A percentile compares a stretch with the other conserved stretches of the same genome.
phyloP scores from a whole-genome alignment of 2,888 invertebrate genomes.

The Coronaproctus castanopsis region DNA sequence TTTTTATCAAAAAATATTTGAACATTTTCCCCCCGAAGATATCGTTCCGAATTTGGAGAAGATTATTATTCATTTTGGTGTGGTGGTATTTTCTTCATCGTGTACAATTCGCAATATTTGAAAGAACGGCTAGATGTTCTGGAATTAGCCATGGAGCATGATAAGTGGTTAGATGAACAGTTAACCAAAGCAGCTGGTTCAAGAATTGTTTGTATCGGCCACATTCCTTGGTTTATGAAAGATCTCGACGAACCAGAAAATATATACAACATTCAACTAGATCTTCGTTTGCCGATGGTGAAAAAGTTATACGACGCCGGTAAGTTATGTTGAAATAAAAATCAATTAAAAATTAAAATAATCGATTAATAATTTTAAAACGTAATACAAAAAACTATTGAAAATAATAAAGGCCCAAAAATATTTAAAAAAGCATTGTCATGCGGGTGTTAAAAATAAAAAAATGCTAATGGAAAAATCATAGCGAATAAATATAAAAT shows the following conservation, averaged over 20 bases:
- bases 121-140: constrained; percentile 19
- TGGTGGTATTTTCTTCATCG: constrained; percentile 30
- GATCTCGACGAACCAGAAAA: constrained; percentile 24
- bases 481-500: too few species aligned
- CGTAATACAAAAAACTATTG: too few species aligned
- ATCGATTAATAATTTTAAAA: too few species aligned
- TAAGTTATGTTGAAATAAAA: constrained; percentile 17
- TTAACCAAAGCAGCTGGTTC: constrained; percentile 21
- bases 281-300: constrained; percentile 24
- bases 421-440: too few species aligned
- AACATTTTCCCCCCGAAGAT: too few species aligned
- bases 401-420: too few species aligned
- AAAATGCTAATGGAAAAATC: too few species aligned
- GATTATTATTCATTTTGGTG: constrained; percentile 32
- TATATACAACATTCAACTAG: constrained; percentile 26
- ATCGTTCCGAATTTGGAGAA: constrained; percentile 26
- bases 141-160: constrained; percentile 26
- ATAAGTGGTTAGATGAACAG: constrained; percentile 27
- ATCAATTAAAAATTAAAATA: too few species aligned
- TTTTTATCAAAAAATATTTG: too few species aligned
- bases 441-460: too few species aligned
- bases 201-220: constrained; percentile 28
- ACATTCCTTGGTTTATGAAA: constrained; percentile 29
- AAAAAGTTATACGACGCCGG: constrained; percentile 27
- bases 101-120: constrained; percentile 30